Base-by-base conservation (phyloP, 2,113 vertebrate genomes). In the Pogonocichla stellata region DNA sequence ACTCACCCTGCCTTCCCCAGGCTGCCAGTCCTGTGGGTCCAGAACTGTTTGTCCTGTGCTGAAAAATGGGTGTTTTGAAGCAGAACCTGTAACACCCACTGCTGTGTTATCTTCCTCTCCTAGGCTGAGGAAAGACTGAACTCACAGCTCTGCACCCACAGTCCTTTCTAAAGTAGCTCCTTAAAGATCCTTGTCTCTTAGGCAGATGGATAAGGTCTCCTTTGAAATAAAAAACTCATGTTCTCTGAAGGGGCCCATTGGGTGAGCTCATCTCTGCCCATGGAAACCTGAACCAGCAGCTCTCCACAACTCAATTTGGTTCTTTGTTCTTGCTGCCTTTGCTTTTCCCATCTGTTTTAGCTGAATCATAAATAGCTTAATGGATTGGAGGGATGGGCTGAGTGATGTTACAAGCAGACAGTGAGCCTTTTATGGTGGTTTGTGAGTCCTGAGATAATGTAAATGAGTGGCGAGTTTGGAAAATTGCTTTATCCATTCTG, bases 341-440 rank as follows among this genome's bases (percentile, higher is more conserved):
- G 64, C 86, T 88, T 92, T 75, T 94, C 75, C 88, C 88, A 78
- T 94, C 95, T 90, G 88, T 93, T 96, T 94, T 93, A 84, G 92
- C 88, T 95, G 95, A 95, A 94, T 97, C 91, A 88, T 66, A 92
- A 93, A 81, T 93, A 84, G 77, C 80, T 90, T 93, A 94, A 94
- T 96, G 90, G 90, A 53, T 80, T 92, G 94, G 80, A 93, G 90
- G 88, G 85, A 60, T 80, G 69, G 90, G 85, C 90, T 88, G 64
- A 67, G 80, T 62, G 82, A 34, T 96, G 67, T 13, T 90, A 43
- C 40, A 42, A 86, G 82, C 82, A 94, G 94, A 58, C 62, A 86
- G 73, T 1, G 1, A 64, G 61, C 74, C 56, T 80, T 77, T 91
- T 88, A 60, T 84, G 81, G 85, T 80, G 79, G 50, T 73, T 86